Evolutionary conservation across 2,113 vertebrate genomes (phyloP), one percentile per base, ranked within the genome.

Genomic region (Proterorhinus semilunaris): DNA sequence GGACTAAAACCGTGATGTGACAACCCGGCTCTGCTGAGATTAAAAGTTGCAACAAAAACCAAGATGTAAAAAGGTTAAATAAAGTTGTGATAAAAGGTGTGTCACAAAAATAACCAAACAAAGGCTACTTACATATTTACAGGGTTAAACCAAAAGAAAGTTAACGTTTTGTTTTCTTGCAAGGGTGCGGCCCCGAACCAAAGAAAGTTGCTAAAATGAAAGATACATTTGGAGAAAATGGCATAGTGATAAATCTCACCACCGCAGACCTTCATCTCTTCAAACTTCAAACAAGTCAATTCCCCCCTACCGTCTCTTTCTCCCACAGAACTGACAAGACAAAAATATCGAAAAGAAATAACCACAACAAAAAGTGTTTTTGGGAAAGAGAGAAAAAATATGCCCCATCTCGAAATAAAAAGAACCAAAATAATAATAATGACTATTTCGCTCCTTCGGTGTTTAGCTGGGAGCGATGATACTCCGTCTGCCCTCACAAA

Each of bases 401-500:
- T 36, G 27, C 3, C 27, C 27, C 27, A 36, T 36, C 4, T 36
- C 27, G 4, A 36, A 78, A 62, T 74, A 81, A 62, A 55, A 82
- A 86, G 81, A 65, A 69, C 10, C 7, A 15, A 59, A 15, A 27
- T 43, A 59, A 76, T n/a, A n/a, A n/a, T n/a, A n/a, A n/a, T n/a
- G n/a, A n/a, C 13, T 9, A 50, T 46, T 36, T 36, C 1, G 27
- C 27, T 36, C 27, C 4, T 36, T 36, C 27, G 27, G 72, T 63
- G 71, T 71, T 59, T 46, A 66, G 53, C 55, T 50, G 46, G 36
- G 42, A 59, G 75, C 65, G 65, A 66, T 67, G 72, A 47, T 47
- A 46, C 46, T 72, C 52, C 68, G 55, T 76, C 57, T 46, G 46
- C 66, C 67, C 57, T 50, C 57, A 55, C 48, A 48, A 54, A 43